Evolutionary conservation across 2,888 invertebrate genomes (phyloP), one percentile per base, ranked within the genome.

Genomic region (Drosophila mimica): DNA sequence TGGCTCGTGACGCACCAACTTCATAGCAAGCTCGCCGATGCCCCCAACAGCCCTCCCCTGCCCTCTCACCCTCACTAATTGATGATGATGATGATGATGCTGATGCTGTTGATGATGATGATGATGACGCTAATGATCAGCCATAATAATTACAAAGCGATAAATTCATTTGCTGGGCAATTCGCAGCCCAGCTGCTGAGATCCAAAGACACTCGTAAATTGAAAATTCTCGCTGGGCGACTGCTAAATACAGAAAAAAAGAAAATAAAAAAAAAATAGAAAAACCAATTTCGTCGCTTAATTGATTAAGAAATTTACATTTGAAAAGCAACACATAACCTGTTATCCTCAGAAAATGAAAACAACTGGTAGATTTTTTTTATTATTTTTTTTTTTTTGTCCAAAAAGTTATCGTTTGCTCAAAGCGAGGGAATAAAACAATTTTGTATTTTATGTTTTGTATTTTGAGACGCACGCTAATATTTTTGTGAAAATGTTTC

Each of bases 111-210:
- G 38, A 11, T 20, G 38, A 31, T 57, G 56, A 34, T 57, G 56
- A 52, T n/a, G 73, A 59, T 81, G 79, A 79, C 73, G 78, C 70
- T 84, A 78, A 82, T 80, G 81, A 81, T 78, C 75, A 72, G 54
- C 56, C 70, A 71, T 78, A 70, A 75, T 84, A 83, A 83, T 83
- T 82, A 84, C 69, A 78, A 64, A 75, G 61, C 85, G 64, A 83
- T 82, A 80, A 83, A 85, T 82, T 84, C 66, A 75, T 73, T 82
- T 77, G 70, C 66, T 65, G 13, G 7, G 28, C 76, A 67, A 76
- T 67, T 63, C 64, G 38, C 57, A 66, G 51, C 54, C 30, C 46
- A 25, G 13, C 30, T 11, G 51, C 51, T 4, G 15, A 8, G 25
- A 46, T 56, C 38, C 33, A 56, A 61, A 43, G 54, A 36, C n/a